A percentile compares a stretch with the other conserved stretches of the same genome.
phyloP scores from a whole-genome alignment of 2,797 vertebrate species.

The Agapornis canus region DNA sequence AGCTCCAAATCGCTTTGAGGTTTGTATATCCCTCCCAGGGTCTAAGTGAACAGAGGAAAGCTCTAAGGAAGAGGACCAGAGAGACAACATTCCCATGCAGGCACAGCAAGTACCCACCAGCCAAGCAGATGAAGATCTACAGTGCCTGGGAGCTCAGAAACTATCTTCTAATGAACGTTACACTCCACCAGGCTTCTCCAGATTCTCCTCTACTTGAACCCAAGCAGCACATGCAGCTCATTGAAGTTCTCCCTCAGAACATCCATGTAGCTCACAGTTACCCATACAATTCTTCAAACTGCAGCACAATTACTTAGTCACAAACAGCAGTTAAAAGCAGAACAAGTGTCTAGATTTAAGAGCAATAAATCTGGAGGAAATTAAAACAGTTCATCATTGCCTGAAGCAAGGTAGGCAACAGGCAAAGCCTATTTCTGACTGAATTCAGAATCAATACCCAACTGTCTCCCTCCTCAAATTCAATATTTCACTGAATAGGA shows the following conservation, averaged over 20 bases:
- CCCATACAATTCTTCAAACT: neutral
- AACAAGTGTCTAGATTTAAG: neutral
- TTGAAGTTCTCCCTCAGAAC: neutral
- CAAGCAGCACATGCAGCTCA: constrained; percentile 4
- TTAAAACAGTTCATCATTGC: neutral
- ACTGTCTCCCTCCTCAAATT: neutral
- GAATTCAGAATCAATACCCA: neutral
- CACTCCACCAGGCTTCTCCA: neutral
- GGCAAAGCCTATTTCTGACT: neutral
- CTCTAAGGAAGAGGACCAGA: neutral
- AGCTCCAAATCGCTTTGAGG: neutral
- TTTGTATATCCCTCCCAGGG: neutral
- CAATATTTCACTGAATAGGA: rapidly evolving
- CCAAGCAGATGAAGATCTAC: neutral
- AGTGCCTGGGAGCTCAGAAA: neutral
- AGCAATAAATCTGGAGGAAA: neutral
- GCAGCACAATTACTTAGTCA: neutral
- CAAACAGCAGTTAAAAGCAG: neutral
- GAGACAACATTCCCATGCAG: neutral
- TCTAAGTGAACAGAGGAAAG: neutral
- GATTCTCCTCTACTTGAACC: neutral
- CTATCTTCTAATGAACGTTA: neutral
- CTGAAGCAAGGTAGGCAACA: neutral
- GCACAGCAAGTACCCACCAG: neutral
- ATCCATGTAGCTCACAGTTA: neutral